Conservation (phyloP, 2,113 vertebrate genomes). For the Catharus minimus region DNA sequence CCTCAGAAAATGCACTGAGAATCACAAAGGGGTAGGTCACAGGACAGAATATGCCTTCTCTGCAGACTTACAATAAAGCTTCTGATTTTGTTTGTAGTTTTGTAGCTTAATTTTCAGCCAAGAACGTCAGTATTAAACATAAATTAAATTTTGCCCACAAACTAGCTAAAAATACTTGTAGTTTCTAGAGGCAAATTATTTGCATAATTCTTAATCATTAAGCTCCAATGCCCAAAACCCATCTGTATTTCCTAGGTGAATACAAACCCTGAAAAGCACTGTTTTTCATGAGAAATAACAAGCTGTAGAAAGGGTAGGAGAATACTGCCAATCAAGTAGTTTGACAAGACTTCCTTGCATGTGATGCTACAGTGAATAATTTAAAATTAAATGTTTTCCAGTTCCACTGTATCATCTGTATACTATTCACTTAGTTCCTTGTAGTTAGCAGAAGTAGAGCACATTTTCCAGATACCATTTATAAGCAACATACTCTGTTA, state of each 20-base stretch:
- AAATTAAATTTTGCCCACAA: background rate
- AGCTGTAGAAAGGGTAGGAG: background rate
- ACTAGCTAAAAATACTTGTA: constrained; percentile 17
- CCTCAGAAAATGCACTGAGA: background rate
- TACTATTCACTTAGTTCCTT: constrained; percentile 8
- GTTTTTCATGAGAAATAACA: background rate
- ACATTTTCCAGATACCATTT: constrained; percentile 49
- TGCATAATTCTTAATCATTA: constrained; percentile 1
- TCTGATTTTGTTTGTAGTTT: background rate
- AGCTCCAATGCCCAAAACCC: background rate
- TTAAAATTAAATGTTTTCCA: constrained; percentile 18
- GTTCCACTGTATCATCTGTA: background rate
- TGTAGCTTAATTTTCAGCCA: background rate
- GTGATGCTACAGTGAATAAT: background rate
- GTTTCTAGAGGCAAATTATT: background rate
- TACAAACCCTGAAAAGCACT: background rate
- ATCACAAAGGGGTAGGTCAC: background rate
- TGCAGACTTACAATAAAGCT: background rate
- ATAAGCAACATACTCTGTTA: background rate
- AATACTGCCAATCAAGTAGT: background rate
- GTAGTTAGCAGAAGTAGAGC: constrained; percentile 43
- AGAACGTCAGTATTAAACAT: background rate
- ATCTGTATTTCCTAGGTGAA: background rate
- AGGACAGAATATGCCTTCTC: background rate
- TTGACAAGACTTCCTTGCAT: background rate